Conservation (phyloP, 2,888 invertebrate genomes). For the Mechanitis mazaeus region DNA sequence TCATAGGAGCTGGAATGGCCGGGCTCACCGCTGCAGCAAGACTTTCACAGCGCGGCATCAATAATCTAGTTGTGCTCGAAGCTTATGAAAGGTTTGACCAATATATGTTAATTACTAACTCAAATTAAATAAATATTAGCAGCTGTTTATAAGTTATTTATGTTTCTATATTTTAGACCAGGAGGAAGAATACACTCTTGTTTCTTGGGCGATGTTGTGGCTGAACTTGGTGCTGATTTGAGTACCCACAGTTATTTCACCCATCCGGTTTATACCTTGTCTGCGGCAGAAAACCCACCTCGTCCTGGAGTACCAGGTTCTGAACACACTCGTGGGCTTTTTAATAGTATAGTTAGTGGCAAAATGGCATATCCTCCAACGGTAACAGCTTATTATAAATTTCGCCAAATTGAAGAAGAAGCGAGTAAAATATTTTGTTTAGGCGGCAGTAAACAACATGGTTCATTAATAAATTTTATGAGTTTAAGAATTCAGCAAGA, state of each 20-base stretch:
- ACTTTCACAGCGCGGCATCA: constrained; percentile 81
- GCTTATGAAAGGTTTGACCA: constrained; percentile 81
- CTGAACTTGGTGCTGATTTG: constrained; percentile 85
- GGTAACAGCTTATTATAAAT: constrained; percentile 79
- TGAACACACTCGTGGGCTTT: constrained; percentile 75
- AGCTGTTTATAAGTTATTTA: not conserved
- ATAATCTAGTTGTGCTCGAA: constrained; percentile 82
- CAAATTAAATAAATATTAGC: not conserved
- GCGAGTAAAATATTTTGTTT: constrained; percentile 79
- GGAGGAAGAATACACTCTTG: constrained; percentile 87
- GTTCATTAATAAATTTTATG: constrained; percentile 80
- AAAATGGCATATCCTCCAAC: constrained; percentile 78
- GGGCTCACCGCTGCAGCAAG: constrained; percentile 87
- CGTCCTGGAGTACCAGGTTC: constrained; percentile 71
- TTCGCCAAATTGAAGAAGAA: constrained; percentile 81
- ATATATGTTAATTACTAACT: not conserved
- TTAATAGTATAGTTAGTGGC: constrained; percentile 79
- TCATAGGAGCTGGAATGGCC: constrained; percentile 88
- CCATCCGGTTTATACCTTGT: constrained; percentile 79
- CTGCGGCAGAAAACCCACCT: constrained; percentile 79
- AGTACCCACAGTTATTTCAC: constrained; percentile 70
- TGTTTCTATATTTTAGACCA: constrained; percentile 69
- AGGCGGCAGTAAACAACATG: constrained; percentile 77
- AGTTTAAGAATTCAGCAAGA: constrained; percentile 81
- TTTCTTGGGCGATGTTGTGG: constrained; percentile 85